Evolutionary conservation across 1,140 invertebrate genomes (phyloP), one percentile per base, ranked within the genome.

Genomic region (Megalonaias nervosa): DNA sequence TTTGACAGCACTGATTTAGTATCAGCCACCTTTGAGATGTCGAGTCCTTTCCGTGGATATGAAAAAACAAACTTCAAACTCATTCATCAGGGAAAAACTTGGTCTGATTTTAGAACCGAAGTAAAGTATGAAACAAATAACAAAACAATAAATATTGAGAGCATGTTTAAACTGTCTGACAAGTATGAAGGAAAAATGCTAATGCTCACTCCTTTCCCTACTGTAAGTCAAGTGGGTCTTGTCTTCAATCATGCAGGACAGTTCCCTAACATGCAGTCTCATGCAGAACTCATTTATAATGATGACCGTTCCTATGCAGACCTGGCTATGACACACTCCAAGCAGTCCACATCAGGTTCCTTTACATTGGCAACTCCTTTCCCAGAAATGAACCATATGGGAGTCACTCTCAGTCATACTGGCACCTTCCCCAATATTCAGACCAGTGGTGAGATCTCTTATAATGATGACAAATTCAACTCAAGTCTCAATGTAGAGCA

Each of bases 71-170:
- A 75, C 11, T 74, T 81, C 57, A 71, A 68, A n/a, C 72, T 84
- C 56, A 67, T 38, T 17, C 81, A 84, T 64, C 26, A 75, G 60
- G 81, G 81, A n/a, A 76, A 62, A 19, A 48, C 57, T 48, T 74
- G 71, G 79, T 78, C 76, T 26, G 67, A 82, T 23, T 81, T 82
- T 23, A 68, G 77, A 15, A 84, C 79, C 16, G 66, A 62, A 26
- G 71, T 75, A 56, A 64, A 79, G 66, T 84, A 84, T 82, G 81
- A 74, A 61, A 84, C 83, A 3, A 79, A 81, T 67, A 74, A 68
- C 23, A 76, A 81, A n/a, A 82, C 79, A 56, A 76, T 84, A 58
- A 67, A 78, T n/a, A 56, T 82, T 57, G 81, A 81, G 65, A 75
- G 75, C 38, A 62, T 76, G 13, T 75, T 82, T 55, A 67, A 75